Evolutionary conservation across 1,140 invertebrate genomes (phyloP), one percentile per base, ranked within the genome.

Genomic region (Cotesia glomerata): DNA sequence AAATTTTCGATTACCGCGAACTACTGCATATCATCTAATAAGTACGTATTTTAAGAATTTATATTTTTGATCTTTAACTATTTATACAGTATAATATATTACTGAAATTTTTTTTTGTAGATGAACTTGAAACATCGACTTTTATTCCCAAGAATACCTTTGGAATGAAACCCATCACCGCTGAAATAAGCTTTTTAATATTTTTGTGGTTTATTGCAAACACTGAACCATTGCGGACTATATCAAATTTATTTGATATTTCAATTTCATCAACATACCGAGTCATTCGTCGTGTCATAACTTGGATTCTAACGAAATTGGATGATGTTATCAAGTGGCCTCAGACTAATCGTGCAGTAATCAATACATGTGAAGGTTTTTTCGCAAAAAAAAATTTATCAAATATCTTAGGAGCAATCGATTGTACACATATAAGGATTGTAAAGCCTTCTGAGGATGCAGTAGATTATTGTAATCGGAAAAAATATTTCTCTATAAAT

Each of bases 381-480:
- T 34, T 13, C 16, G 14, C 26, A 39, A 75, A 65, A 34, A 26
- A 69, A 58, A 35, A 52, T 11, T 73, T 77, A 52, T 7, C 64
- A 0, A 61, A 62, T 34, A 26, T 78, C 26, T 52, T 79, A 18
- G 77, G 72, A 9, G 74, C 73, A n/a, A 78, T 77, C 13, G 78
- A 78, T 73, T 69, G 76, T 26, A 74, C 35, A 11, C 73, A 80
- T 68, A 76, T 77, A 39, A 32, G 69, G 54, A 78, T 79, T 34
- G 63, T 65, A 72, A 75, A 70, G 69, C 72, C 78, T 58, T 34
- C 36, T 35, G 34, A 51, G 11, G 34, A 71, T 64, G 59, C 69
- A 16, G 8, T 35, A 51, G 72, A 73, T 51, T 77, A 77, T 75
- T 62, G 14, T 35, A 74, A 74, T 65, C 67, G 72, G 2, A 72